Percentiles rank a stretch among this genome's conserved stretches.
Conservation (phyloP, 1,140 invertebrate species). For the Planococcus citri region DNA sequence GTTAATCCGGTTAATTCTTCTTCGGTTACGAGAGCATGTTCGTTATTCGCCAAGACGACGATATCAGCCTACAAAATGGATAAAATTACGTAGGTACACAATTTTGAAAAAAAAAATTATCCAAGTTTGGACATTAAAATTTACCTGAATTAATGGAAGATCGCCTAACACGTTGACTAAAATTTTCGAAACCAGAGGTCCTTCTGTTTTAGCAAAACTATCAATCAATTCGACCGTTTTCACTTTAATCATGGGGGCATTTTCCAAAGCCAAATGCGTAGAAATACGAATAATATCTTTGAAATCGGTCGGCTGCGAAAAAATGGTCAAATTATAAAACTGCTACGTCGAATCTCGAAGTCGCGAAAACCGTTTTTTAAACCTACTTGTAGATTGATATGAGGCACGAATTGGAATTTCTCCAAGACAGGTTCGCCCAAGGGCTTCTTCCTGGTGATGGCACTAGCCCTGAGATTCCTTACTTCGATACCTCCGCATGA, state of each 20-base stretch:
- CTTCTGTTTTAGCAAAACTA: conserved; percentile 33
- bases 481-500: conserved; percentile 72
- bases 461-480: conserved; percentile 62
- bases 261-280: conserved; percentile 66
- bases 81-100: too few species aligned
- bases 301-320: conserved; percentile 25
- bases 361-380: too few species aligned
- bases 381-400: conserved; percentile 34
- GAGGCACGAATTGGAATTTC: conserved; percentile 61
- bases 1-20: conserved; percentile 40
- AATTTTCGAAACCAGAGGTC: conserved; percentile 34
- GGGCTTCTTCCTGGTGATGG: conserved; percentile 53
- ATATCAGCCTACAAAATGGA: conserved; percentile 39
- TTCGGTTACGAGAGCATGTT: conserved; percentile 37
- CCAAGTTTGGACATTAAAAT: not conserved
- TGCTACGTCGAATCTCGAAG: not conserved
- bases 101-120: conserved; percentile 34
- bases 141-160: conserved; percentile 38
- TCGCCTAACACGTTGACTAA: conserved; percentile 29
- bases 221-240: conserved; percentile 55
- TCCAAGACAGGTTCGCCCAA: conserved; percentile 54
- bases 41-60: conserved; percentile 32
- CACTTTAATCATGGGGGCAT: conserved; percentile 50
- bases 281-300: conserved; percentile 39
- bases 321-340: not conserved